Evolutionary conservation across 1,140 invertebrate species (phyloP), one percentile per base, ranked within the genome.

Genomic region (Drosophila sulfurigaster): DNA sequence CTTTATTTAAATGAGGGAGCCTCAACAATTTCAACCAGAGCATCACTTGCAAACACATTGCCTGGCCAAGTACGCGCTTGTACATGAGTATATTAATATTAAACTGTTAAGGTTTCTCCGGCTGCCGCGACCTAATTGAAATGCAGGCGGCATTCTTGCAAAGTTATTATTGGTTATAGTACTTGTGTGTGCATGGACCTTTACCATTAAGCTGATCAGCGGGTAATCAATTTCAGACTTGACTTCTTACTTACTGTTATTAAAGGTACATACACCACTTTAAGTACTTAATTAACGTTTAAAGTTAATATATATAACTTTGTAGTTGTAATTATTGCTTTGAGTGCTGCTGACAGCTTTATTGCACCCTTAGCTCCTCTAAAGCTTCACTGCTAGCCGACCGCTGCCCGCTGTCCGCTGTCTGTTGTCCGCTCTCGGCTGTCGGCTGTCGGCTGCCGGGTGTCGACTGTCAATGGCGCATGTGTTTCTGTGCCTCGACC

Each of bases 141-240:
- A 87, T 87, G 79, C 82, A 88, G 48, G 6, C 46, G 30, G 56
- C 63, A 56, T 62, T 56, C 30, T 20, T 16, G 16, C 66, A 45
- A 79, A 80, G 69, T 82, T 87, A 88, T 87, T 88, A 87, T 88
- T 82, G 72, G 79, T 68, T 74, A 49, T 49, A 48, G 25, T 59
- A 49, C 51, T 11, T 45, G 35, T 30, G 51, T 76, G 45, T 45
- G 56, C 51, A 76, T 49, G 54, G 60, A 78, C 68, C 57, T 64
- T 67, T 49, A 52, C 51, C 45, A 67, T 63, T 51, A 63, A 77
- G 67, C 75, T 74, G 81, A 66, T 45, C 62, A 77, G 57, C 41
- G 38, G 54, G 78, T 72, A 59, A 68, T 57, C 62, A 57, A 41
- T 60, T 58, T 57, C 72, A 35, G 32, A 28, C 16, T 58, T 60